Conservation (phyloP, 2,888 invertebrate genomes). For the Spodoptera littoralis region DNA sequence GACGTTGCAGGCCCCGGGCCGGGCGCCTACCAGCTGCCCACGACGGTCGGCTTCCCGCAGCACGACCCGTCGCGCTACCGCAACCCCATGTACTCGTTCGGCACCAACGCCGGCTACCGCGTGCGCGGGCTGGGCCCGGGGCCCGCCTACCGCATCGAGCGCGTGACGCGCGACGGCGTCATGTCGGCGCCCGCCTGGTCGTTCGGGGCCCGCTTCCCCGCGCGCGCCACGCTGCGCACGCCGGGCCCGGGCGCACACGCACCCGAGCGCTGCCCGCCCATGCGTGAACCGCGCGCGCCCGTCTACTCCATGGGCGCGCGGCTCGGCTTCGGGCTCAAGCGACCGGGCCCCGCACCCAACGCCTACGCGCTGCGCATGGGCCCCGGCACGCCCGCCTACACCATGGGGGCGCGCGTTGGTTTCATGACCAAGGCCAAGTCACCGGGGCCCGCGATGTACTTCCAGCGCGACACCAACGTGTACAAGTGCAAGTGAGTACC, state of each 20-base stretch:
- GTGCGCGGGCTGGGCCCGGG: constrained; percentile 83
- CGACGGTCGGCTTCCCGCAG: constrained; percentile 88
- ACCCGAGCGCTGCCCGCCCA: constrained; percentile 88
- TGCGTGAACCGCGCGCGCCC: constrained; percentile 87
- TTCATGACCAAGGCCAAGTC: constrained; percentile 70
- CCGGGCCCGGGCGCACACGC: constrained; percentile 91
- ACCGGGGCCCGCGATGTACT: constrained; percentile 88
- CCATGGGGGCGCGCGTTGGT: constrained; percentile 80
- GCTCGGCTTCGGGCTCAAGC: constrained; percentile 78
- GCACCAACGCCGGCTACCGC: constrained; percentile 78
- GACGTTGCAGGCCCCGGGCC: constrained; percentile 90
- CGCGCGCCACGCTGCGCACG: constrained; percentile 68
- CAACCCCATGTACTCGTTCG: constrained; percentile 91
- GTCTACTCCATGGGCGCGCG: constrained; percentile 88
- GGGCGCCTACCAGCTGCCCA: constrained; percentile 90
- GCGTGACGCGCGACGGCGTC: constrained; percentile 77
- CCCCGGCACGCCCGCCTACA: constrained; percentile 83
- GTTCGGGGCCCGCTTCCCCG: constrained; percentile 77
- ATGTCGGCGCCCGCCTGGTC: constrained; percentile 87
- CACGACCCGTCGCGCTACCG: constrained; percentile 90
- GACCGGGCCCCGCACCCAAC: constrained; percentile 89
- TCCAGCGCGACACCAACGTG: constrained; percentile 78
- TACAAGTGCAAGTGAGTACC: constrained; percentile 72
- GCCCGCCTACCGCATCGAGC: constrained; percentile 82
- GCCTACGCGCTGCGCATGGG: constrained; percentile 85